Base-by-base conservation (phyloP, 2,888 invertebrate species). In the Ametastegia equiseti region DNA sequence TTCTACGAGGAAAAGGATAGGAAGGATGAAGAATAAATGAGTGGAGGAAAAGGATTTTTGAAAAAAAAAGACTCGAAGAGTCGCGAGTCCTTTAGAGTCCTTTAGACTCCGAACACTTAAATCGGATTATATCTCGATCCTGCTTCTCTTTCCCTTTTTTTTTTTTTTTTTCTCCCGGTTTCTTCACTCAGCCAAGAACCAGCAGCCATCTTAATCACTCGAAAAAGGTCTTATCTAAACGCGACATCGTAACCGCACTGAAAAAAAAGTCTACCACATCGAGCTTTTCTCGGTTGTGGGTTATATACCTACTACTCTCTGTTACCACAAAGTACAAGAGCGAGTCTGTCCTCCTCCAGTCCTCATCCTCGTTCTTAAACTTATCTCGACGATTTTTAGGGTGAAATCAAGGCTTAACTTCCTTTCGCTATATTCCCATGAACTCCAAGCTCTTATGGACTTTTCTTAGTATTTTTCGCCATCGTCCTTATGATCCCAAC, bases 401-500 rank as follows among this genome's bases (percentile, higher is more conserved):
- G 47, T 30, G 19, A 47, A 71, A 71, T 47, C 69, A 30, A 71
- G 71, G 42, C 30, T 45, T 47, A 71, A 71, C 71, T 71, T 71
- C 30, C 5, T 3, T 23, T 47, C 13, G 13, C 47, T 27, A 30
- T 30, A 45, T 1, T 15, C 36, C n/a, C n/a, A n/a, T n/a, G n/a
- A n/a, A 47, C 63, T 42, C 65, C 42, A 42, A 65, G 50, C 45
- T 27, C 57, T 23, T 63, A 65, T 77, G 78, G 84, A 81, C 82
- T 71, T n/a, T 27, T 47, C 71, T 71, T n/a, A 19, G n/a, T 71
- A 27, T 71, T 45, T 71, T 71, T 71, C 71, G 23, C 47, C 45
- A 7, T 19, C 63, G 33, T 54, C 65, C 65, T 67, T 67, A 39
- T 67, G 65, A 45, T 71, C 45, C 47, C 47, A 45, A 47, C n/a